Base-by-base conservation (phyloP, 1,140 invertebrate genomes). In the Sipha flava region DNA sequence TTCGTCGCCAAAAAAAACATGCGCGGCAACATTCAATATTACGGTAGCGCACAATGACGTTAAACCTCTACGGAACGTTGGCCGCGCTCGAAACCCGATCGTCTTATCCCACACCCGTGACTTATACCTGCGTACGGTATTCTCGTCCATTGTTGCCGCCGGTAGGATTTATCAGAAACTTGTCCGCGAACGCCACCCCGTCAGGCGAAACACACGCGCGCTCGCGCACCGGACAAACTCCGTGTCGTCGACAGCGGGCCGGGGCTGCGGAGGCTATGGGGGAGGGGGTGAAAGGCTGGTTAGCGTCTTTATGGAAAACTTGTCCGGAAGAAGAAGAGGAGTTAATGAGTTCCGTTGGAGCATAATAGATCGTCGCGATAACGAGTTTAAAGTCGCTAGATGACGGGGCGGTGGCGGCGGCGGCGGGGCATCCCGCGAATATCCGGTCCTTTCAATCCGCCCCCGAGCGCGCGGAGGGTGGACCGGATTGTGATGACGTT, bases 401-500 rank as follows among this genome's bases (percentile, higher is more conserved):
- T n/a, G 10, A 12, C 1, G 14, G 12, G 26, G 29, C 45, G 70
- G 70, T 3, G n/a, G n/a, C n/a, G n/a, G 21, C 18, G 29, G 68
- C 34, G n/a, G 73, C 7, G 73, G 52, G 73, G 26, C 37, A 34
- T 37, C 12, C 31, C 31, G 59, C 59, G 59, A 64, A 37, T 64
- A 64, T 64, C 59, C 59, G 57, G 57, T 64, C 59, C 73, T 59
- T 77, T 77, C 73, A 59, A 40, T 77, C 73, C 34, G n/a, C 70
- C 49, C 70, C 29, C 68, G 2, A 18, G 6, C 45, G 7, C 10
- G 40, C 10, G 40, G 26, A 14, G 47, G 70, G 73, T 26, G 54
- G 73, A 77, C 59, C 73, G n/a, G 73, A 75, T 75, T 75, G 72
- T 75, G 72, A 75, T 75, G 72, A 75, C 73, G 73, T 77, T 59